phyloP scores from a whole-genome alignment of 2,888 invertebrate species.

The Ichneumon xanthorius region DNA sequence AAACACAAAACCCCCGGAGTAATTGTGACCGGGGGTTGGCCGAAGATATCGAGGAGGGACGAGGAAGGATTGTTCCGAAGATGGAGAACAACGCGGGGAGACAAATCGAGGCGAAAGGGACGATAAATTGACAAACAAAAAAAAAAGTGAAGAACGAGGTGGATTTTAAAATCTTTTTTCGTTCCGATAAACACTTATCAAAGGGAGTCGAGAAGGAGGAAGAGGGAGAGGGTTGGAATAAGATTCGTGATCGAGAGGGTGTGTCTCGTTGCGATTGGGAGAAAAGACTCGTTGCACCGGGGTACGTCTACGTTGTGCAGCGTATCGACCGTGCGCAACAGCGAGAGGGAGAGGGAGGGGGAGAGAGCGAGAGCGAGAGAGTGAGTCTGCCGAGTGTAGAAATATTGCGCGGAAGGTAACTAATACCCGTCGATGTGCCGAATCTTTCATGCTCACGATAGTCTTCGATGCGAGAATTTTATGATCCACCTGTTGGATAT shows the following conservation, averaged over 20 bases:
- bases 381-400: neutral
- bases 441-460: neutral
- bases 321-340: conserved; percentile 59
- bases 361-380: neutral
- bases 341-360: conserved; percentile 4
- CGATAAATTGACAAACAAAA: conserved; percentile 11
- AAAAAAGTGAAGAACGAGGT: neutral
- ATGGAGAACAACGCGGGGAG: conserved; percentile 10
- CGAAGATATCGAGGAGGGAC: neutral
- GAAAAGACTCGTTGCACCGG: conserved; percentile 36
- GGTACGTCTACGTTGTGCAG: conserved; percentile 18
- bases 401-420: neutral
- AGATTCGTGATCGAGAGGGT: conserved; percentile 16
- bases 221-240: neutral
- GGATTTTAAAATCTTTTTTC: neutral
- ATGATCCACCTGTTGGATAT: conserved; percentile 67
- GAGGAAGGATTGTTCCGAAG: neutral
- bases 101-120: conserved; percentile 5
- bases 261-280: conserved; percentile 12
- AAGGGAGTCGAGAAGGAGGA: neutral
- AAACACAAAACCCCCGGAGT: neutral
- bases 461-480: conserved; percentile 52
- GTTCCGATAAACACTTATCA: neutral
- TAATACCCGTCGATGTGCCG: neutral
- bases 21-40: conserved; percentile 6